A percentile compares a stretch with the other conserved stretches of the same genome.
These are phyloP conservation scores for Fragum whitleyi DNA, from an alignment of 2,888 invertebrate genomes.

Conservation along the genomic window DNA sequence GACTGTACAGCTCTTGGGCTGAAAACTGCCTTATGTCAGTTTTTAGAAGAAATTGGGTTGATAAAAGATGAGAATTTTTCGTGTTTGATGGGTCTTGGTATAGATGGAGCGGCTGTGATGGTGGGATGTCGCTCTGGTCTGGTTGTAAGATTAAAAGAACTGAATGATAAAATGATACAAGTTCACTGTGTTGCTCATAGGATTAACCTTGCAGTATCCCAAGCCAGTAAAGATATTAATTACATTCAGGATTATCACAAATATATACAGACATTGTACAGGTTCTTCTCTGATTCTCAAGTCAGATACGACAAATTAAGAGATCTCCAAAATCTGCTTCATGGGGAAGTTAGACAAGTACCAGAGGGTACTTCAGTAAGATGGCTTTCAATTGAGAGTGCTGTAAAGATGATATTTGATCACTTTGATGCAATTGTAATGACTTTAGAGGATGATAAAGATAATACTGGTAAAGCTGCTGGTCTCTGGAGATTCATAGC, in stretches of 20 bases:
- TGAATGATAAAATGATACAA: slow-evolving; percentile 7
- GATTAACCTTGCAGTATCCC: slow-evolving; percentile 23
- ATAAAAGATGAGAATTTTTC: slow-evolving; percentile 19
- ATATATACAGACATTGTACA: slow-evolving; percentile 15
- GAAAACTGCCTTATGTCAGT: slow-evolving; percentile 27
- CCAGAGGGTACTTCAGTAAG: slow-evolving; percentile 40
- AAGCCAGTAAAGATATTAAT: slow-evolving; percentile 27
- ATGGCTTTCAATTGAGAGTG: slow-evolving; percentile 37
- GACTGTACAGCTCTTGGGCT: slow-evolving; percentile 37
- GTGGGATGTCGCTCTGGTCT: slow-evolving; percentile 30
- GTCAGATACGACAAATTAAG: slow-evolving; percentile 25
- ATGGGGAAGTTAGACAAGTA: slow-evolving; percentile 35
- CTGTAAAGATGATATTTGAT: slow-evolving; percentile 31
- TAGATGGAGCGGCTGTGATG: slow-evolving; percentile 41
- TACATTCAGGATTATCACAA: slow-evolving; percentile 17
- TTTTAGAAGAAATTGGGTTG: slow-evolving; percentile 18
- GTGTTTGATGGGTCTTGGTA: slow-evolving; percentile 27
- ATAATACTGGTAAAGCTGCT: slow-evolving; percentile 25
- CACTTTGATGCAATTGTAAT: slow-evolving; percentile 23
- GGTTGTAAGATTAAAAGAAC: slow-evolving; percentile 25
- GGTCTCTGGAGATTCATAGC: slow-evolving; percentile 19
- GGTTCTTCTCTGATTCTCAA: slow-evolving; percentile 24
- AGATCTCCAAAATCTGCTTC: slow-evolving; percentile 27
- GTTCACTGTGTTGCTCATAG: slow-evolving; percentile 29
- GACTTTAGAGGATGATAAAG: slow-evolving; percentile 32